Evolutionary conservation across 35 echinoderm and acorn worm genomes (phyloP).

Genomic region (Heliocidaris tuberculata): DNA sequence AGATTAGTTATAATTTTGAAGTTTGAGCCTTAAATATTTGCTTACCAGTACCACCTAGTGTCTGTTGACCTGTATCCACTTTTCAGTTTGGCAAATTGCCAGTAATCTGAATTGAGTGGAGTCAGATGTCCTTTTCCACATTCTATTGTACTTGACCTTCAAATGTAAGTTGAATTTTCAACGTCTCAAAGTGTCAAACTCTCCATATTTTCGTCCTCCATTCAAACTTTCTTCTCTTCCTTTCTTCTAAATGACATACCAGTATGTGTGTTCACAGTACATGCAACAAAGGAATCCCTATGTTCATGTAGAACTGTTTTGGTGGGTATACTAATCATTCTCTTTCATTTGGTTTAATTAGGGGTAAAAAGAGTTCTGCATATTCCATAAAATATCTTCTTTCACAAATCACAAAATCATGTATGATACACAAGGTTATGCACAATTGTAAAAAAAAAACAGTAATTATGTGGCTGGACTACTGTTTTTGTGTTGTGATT

Average conservation of each 20-base stretch:
- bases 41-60: neutral
- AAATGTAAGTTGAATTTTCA: too few relatives aligned
- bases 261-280: too few relatives aligned
- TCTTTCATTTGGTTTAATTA: too few relatives aligned
- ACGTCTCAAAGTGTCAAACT: too few relatives aligned
- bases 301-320: too few relatives aligned
- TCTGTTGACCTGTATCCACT: neutral
- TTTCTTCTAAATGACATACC: too few relatives aligned
- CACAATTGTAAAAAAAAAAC: neutral
- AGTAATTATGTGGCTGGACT: neutral
- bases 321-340: neutral
- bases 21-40: neutral
- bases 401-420: neutral
- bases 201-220: too few relatives aligned
- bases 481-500: neutral
- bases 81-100: neutral
- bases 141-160: too few relatives aligned
- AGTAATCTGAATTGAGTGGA: neutral
- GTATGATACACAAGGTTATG: neutral
- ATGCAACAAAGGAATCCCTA: too few relatives aligned
- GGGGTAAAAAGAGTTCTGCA: too few relatives aligned
- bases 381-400: neutral
- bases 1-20: neutral
- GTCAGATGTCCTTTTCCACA: neutral
- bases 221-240: too few relatives aligned